phyloP scores from a whole-genome alignment of 2,797 vertebrate species.

The Phataginus tetradactyla region DNA sequence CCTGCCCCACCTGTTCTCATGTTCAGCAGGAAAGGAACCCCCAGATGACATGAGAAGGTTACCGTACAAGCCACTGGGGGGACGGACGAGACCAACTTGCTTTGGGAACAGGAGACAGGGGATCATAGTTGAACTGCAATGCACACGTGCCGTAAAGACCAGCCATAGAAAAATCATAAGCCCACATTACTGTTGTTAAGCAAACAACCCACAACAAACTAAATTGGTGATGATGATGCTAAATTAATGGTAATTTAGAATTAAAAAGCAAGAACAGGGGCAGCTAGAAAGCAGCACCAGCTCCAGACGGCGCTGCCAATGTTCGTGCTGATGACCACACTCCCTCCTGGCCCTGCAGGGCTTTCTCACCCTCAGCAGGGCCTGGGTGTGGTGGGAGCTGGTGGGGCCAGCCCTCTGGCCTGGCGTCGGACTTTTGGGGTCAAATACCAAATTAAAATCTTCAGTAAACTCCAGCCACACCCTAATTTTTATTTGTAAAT shows the following conservation, averaged over 20 bases:
- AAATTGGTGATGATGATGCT: conserved; percentile 43
- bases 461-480: neutral
- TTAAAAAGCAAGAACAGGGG: conserved; percentile 6
- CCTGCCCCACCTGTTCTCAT: neutral
- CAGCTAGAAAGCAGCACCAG: neutral
- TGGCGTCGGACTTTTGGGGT: neutral
- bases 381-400: neutral
- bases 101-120: neutral
- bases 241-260: conserved; percentile 57
- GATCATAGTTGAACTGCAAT: neutral
- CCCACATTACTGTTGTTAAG: conserved; percentile 66
- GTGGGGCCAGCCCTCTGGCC: fast-evolving
- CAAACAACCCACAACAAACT: conserved; percentile 65
- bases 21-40: neutral
- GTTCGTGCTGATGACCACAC: neutral
- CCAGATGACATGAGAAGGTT: neutral
- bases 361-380: neutral
- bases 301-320: fast-evolving
- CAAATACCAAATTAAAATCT: neutral
- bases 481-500: neutral
- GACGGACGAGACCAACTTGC: neutral
- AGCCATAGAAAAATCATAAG: conserved; percentile 42
- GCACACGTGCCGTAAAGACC: neutral
- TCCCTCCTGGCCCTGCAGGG: fast-evolving
- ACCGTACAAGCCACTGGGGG: fast-evolving